Conservation (phyloP, 2,888 invertebrate species). For the Cephus pulcher region DNA sequence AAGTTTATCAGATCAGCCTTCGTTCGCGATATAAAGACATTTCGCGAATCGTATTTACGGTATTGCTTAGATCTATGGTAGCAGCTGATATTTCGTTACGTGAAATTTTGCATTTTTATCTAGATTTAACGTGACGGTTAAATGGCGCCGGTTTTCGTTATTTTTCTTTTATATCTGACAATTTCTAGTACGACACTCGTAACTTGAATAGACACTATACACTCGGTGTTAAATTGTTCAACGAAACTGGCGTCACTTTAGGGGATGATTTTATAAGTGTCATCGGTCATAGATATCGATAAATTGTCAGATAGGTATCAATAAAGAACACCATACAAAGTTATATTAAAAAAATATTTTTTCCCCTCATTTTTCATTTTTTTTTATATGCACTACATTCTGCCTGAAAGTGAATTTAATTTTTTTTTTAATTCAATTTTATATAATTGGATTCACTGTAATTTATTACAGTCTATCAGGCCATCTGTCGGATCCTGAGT, state of each 20-base stretch:
- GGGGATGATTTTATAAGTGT: background rate
- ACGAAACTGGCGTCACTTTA: background rate
- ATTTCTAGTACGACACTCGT: background rate
- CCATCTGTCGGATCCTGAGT: background rate
- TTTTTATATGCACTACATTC: background rate
- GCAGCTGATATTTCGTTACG: background rate
- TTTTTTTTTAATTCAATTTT: background rate
- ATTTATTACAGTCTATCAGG: background rate
- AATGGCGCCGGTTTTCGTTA: background rate
- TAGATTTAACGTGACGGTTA: background rate
- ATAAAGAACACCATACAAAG: background rate
- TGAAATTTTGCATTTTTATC: background rate
- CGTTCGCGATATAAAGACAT: background rate
- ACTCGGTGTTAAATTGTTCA: background rate
- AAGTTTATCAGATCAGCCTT: background rate
- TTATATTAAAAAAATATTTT: background rate
- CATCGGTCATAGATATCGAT: background rate
- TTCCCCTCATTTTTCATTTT: background rate
- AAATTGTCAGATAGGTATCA: background rate
- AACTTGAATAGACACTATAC: background rate
- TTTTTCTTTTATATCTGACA: background rate
- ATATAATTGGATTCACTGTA: background rate
- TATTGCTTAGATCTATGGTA: background rate
- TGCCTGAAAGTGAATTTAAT: background rate
- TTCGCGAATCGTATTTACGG: slow-evolving; percentile 1